Evolutionary conservation across 2,113 vertebrate genomes (phyloP).

Genomic region (Trogon surrucura): DNA sequence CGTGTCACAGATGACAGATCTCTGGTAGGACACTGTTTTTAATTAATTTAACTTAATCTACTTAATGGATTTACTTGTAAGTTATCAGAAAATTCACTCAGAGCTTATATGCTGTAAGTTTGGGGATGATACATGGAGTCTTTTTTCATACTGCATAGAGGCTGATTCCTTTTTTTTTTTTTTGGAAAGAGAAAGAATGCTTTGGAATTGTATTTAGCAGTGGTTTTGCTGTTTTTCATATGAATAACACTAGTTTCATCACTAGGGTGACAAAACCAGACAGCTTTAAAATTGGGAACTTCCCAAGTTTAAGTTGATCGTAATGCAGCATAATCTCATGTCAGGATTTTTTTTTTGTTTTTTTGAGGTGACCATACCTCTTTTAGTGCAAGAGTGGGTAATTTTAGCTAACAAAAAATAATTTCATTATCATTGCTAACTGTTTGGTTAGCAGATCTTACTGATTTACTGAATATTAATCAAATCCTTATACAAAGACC

Average conservation of each 20-base stretch:
- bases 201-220: background rate
- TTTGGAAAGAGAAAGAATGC: background rate
- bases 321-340: background rate
- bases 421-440: background rate
- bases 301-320: background rate
- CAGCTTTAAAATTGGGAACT: background rate
- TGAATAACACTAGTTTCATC: background rate
- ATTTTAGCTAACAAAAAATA: background rate
- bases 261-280: background rate
- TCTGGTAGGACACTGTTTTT: background rate
- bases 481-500: background rate
- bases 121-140: background rate
- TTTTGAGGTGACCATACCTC: background rate
- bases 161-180: background rate
- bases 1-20: background rate
- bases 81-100: constrained; percentile 42
- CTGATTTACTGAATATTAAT: constrained; percentile 21
- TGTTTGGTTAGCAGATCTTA: background rate
- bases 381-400: background rate
- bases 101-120: background rate
- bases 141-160: background rate
- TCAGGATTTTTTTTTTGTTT: background rate
- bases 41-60: constrained; percentile 65
- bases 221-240: background rate
- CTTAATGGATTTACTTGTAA: constrained; percentile 64